Evolutionary conservation across 2,113 vertebrate genomes (phyloP).

Genomic region (Nansenia antarctica): DNA sequence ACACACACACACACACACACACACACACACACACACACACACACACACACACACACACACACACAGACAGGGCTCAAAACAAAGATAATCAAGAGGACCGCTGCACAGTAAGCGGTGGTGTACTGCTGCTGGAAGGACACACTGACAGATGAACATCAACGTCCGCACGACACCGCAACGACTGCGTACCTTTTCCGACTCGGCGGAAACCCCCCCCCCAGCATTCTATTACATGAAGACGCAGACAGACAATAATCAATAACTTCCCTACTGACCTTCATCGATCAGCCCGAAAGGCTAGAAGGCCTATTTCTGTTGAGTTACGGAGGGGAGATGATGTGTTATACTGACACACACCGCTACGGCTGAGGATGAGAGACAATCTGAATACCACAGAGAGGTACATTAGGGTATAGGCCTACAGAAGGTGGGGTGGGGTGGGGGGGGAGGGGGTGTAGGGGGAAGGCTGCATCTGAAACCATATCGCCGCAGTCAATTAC

Average conservation of each 20-base stretch:
- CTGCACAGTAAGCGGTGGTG: neutral
- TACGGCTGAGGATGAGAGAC: no score
- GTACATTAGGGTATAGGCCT: neutral
- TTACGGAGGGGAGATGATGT: conserved; percentile 10
- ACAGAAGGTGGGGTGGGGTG: neutral
- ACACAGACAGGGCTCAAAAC: neutral
- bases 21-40: neutral
- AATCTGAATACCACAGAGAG: neutral
- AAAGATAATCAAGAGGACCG: neutral
- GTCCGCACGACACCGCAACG: conserved; percentile 25
- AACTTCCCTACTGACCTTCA: conserved; percentile 65
- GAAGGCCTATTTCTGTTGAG: conserved; percentile 41
- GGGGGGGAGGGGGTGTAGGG: neutral
- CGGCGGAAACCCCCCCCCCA: no score
- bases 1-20: conserved; percentile 2
- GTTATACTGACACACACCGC: no score
- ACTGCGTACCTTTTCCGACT: no score
- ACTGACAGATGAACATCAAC: conserved; percentile 24
- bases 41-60: conserved; percentile 4
- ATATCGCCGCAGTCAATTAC: conserved; percentile 35
- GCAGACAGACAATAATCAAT: conserved; percentile 61
- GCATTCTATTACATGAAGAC: conserved; percentile 48
- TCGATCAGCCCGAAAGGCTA: conserved; percentile 36
- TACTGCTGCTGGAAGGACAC: conserved; percentile 16
- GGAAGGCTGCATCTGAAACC: conserved; percentile 25